Evolutionary conservation across 2,888 invertebrate genomes (phyloP).

Genomic region (Terebella lapidaria): DNA sequence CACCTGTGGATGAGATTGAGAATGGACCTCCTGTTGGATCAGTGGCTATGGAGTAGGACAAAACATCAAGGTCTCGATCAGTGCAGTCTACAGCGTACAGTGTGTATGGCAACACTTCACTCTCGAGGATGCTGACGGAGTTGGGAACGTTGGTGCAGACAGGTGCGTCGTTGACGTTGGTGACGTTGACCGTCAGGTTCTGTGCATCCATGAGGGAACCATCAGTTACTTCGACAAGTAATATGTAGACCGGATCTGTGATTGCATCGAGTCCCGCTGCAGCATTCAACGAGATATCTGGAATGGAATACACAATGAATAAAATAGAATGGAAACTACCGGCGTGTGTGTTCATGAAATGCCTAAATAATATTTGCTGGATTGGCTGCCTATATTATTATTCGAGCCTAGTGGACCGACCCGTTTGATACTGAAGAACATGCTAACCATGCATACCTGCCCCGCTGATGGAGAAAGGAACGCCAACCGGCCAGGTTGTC

Average conservation of each 20-base stretch:
- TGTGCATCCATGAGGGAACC: background rate
- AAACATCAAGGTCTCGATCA: background rate
- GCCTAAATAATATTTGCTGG: no score
- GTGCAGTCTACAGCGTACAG: background rate
- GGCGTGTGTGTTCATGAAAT: no score
- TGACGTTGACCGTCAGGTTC: background rate
- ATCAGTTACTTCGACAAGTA: background rate
- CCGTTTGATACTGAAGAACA: no score
- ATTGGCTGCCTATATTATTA: no score
- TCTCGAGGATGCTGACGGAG: background rate
- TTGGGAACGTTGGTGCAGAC: background rate
- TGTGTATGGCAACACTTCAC: background rate
- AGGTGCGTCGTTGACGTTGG: background rate
- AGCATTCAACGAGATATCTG: background rate
- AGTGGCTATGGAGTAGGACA: background rate
- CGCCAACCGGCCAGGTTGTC: background rate
- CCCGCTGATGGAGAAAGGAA: background rate
- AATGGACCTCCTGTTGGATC: background rate
- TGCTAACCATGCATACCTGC: background rate
- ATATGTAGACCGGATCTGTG: background rate
- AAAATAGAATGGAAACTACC: background rate
- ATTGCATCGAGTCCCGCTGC: background rate
- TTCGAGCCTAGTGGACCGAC: no score
- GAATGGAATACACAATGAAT: background rate
- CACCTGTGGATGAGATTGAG: background rate